Evolutionary conservation across 2,113 vertebrate genomes (phyloP).

Genomic region (Laticauda laticaudata): DNA sequence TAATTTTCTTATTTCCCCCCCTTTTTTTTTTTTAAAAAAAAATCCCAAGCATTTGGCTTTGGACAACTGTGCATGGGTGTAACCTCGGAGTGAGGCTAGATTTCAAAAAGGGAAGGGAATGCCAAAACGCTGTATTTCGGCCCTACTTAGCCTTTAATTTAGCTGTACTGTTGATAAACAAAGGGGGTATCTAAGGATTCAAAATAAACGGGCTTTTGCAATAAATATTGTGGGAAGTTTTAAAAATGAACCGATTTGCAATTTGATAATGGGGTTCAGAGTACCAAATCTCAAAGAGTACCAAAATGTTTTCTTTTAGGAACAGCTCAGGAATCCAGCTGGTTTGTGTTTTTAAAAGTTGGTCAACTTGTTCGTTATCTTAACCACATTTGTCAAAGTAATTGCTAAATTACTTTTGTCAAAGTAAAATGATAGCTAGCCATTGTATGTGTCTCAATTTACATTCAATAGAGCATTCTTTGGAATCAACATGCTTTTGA

Average conservation of each 20-base stretch:
- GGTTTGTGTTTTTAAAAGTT: background rate
- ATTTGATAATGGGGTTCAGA: background rate
- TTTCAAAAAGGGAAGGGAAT: conserved; percentile 24
- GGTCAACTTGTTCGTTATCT: background rate
- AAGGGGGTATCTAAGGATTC: background rate
- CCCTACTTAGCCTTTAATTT: background rate
- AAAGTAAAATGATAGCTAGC: background rate
- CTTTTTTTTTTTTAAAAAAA: background rate
- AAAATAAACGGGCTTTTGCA: background rate
- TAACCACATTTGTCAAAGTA: background rate
- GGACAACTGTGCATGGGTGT: conserved; percentile 32
- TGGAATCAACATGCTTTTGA: background rate
- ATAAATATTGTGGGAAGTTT: background rate
- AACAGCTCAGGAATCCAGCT: background rate
- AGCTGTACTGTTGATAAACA: background rate
- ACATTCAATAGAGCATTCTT: background rate
- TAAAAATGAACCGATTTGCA: background rate
- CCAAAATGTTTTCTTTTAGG: background rate
- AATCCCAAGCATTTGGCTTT: conserved; percentile 33
- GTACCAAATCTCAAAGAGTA: background rate
- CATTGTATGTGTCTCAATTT: background rate
- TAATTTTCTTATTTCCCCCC: background rate
- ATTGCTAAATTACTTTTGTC: background rate
- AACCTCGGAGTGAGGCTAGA: conserved; percentile 17
- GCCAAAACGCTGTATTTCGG: background rate